Evolutionary conservation across 2,113 vertebrate species (phyloP).

Genomic region (Syngnathoides biaculeatus): DNA sequence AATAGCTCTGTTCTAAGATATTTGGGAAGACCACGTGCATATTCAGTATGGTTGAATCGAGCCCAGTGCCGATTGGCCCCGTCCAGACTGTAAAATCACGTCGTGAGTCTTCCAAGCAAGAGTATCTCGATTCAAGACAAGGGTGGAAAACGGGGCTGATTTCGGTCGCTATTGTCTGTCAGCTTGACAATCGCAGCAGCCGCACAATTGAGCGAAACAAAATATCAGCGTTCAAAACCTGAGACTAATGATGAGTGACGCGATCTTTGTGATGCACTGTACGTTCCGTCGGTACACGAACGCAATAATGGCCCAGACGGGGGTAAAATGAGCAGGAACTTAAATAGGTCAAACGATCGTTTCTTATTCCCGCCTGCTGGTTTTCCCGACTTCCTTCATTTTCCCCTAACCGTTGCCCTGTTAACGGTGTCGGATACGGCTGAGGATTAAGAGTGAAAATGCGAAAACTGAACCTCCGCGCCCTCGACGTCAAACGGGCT

Average conservation of each 20-base stretch:
- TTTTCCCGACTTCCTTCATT: neutral
- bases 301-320: neutral
- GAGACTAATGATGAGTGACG: conserved; percentile 8
- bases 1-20: neutral
- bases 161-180: neutral
- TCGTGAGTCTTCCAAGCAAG: neutral
- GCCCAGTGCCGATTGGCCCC: neutral
- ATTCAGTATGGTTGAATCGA: neutral
- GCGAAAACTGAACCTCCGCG: conserved; percentile 50
- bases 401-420: conserved; percentile 6
- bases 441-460: conserved; percentile 14
- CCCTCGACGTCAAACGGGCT: conserved; percentile 38
- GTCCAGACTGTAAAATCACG: neutral
- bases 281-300: neutral
- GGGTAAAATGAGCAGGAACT: neutral
- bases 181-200: neutral
- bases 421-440: neutral
- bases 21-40: neutral
- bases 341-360: neutral
- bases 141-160: neutral
- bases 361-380: neutral
- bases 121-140: neutral
- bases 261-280: conserved; percentile 1
- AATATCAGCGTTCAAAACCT: neutral
- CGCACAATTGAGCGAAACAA: conserved; percentile 4